Evolutionary conservation across 2,888 invertebrate genomes (phyloP).

Genomic region (Chaetogeoica ovagalla): DNA sequence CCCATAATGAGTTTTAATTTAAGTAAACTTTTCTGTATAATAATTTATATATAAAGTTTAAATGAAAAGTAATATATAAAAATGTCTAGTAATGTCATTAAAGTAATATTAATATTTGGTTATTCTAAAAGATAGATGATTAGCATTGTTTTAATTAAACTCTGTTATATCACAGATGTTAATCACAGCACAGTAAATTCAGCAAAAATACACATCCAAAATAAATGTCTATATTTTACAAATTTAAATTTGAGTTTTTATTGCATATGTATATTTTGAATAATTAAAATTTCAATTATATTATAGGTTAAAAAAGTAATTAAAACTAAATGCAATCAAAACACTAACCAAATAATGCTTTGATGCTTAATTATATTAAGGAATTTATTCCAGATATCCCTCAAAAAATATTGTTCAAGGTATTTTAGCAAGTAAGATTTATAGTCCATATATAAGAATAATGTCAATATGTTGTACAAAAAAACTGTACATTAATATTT

Average conservation of each 20-base stretch:
- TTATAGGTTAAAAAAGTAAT: neutral
- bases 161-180: neutral
- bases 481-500: conserved; percentile 24
- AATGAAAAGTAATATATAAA: neutral
- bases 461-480: conserved; percentile 36
- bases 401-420: conserved; percentile 1
- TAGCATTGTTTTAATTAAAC: conserved; percentile 8
- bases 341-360: conserved; percentile 13
- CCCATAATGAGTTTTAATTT: neutral
- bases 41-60: no score
- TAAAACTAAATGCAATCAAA: conserved; percentile 22
- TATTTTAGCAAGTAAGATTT: conserved; percentile 33
- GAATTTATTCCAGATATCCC: conserved; percentile 14
- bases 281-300: conserved; percentile 17
- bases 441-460: conserved; percentile 17
- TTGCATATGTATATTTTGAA: conserved; percentile 1
- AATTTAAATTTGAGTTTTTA: neutral
- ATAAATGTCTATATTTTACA: conserved; percentile 16
- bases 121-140: neutral
- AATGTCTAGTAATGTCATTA: neutral
- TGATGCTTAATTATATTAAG: conserved; percentile 13
- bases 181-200: conserved; percentile 4
- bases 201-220: neutral
- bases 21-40: neutral
- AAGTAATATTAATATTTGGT: neutral